Percentiles rank a stretch among this genome's conserved stretches.
phyloP scores from a whole-genome alignment of 2,797 vertebrate genomes.

The Amphiprion clarkii region DNA sequence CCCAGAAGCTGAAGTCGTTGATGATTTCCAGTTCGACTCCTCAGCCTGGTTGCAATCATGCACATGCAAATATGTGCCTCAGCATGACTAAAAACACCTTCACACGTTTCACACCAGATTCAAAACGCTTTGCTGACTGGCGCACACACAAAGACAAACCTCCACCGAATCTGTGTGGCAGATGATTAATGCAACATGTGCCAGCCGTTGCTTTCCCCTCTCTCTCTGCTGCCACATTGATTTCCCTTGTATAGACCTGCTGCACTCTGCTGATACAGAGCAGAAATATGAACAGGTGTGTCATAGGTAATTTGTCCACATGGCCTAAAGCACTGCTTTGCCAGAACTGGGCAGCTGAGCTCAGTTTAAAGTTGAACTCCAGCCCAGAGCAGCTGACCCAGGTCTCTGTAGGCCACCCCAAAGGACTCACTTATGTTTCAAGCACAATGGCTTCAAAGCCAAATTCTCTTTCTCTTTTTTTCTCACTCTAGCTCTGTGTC shows the following conservation, averaged over 20 bases:
- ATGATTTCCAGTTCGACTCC: neutral
- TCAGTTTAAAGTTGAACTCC: conserved; percentile 60
- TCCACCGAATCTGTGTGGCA: conserved; percentile 33
- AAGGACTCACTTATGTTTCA: conserved; percentile 43
- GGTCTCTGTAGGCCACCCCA: conserved; percentile 40
- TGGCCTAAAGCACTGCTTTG: conserved; percentile 50
- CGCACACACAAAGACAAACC: conserved; percentile 22
- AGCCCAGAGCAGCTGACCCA: conserved; percentile 44
- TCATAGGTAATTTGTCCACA: conserved; percentile 69
- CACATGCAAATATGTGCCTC: neutral
- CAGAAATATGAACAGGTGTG: conserved; percentile 71
- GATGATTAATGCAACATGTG: conserved; percentile 63
- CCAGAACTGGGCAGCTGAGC: conserved; percentile 55
- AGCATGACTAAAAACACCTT: neutral
- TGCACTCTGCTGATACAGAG: conserved; percentile 72
- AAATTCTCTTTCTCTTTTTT: neutral
- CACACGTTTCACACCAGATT: neutral
- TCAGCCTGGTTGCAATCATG: neutral
- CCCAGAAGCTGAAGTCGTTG: neutral
- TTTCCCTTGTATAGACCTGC: conserved; percentile 55
- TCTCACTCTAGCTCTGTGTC: neutral
- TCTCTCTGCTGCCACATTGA: conserved; percentile 61
- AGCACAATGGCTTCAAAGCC: conserved; percentile 39
- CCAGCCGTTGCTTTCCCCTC: conserved; percentile 46
- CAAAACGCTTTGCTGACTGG: conserved; percentile 1